These are phyloP conservation scores for Pterocles gutturalis DNA, from an alignment of 2,113 vertebrate genomes.

Conservation along the genomic window DNA sequence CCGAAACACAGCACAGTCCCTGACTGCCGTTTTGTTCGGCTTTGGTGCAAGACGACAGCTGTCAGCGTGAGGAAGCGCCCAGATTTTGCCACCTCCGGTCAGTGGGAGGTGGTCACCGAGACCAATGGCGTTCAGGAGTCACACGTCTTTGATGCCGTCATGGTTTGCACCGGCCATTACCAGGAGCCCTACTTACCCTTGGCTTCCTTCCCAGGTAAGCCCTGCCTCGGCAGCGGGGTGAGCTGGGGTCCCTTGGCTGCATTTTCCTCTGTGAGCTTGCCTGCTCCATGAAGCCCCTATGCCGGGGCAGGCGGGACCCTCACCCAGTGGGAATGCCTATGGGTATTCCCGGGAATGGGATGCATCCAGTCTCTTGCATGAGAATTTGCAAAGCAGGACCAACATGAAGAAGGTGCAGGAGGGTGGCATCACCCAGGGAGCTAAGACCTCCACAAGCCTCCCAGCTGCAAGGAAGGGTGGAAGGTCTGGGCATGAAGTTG, in stretches of 20 bases:
- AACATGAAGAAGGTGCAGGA: background rate
- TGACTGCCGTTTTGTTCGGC: background rate
- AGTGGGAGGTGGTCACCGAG: conserved; percentile 88
- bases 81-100: conserved; percentile 84
- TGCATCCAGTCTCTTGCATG: background rate
- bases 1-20: rapidly evolving
- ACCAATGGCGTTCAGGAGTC: conserved; percentile 36
- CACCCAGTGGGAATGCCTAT: rapidly evolving
- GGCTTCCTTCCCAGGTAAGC: conserved; percentile 86
- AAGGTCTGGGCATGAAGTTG: rapidly evolving
- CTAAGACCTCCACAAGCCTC: background rate
- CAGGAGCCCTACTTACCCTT: conserved; percentile 78
- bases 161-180: conserved; percentile 88
- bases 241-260: background rate
- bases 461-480: background rate
- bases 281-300: background rate
- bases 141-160: conserved; percentile 85
- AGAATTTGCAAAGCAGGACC: background rate
- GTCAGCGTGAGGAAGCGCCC: conserved; percentile 72
- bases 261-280: background rate
- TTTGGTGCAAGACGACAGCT: conserved; percentile 82
- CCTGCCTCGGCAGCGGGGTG: background rate
- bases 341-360: background rate
- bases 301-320: background rate
- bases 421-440: background rate